A percentile compares a stretch with the other conserved stretches of the same genome.
These are phyloP conservation scores for Dysidea cf. avara DNA, from an alignment of 37 sponge, comb jelly and placozoan species.

Conservation along the genomic window DNA sequence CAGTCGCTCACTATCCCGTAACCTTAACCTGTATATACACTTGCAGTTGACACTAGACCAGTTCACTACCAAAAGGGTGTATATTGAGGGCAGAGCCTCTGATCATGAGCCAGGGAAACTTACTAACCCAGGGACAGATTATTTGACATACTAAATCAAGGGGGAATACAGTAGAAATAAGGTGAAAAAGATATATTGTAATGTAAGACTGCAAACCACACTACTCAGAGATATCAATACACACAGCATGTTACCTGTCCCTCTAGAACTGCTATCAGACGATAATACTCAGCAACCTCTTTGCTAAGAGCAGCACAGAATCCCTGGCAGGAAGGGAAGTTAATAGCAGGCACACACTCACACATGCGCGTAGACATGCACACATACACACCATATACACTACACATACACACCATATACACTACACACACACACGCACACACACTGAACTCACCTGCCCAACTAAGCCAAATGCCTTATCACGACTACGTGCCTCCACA, in stretches of 20 bases:
- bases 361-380: background rate
- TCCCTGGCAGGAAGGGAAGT: conserved; percentile 39
- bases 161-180: too few relatives aligned
- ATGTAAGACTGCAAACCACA: too few relatives aligned
- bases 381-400: background rate
- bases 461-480: conserved; percentile 68
- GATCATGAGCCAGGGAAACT: too few relatives aligned
- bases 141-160: too few relatives aligned
- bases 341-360: background rate
- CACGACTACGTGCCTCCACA: conserved; percentile 42
- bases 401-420: background rate
- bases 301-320: conserved; percentile 88
- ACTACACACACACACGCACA: background rate
- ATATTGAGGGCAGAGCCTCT: too few relatives aligned
- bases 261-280: conserved; percentile 90
- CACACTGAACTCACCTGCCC: conserved; percentile 72
- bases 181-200: too few relatives aligned
- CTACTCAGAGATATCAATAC: too few relatives aligned
- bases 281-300: conserved; percentile 93
- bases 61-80: too few relatives aligned
- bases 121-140: too few relatives aligned
- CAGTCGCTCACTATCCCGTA: too few relatives aligned
- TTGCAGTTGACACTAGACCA: too few relatives aligned
- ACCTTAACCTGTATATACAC: too few relatives aligned
- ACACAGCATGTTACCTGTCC: conserved; percentile 48